Evolutionary conservation across 2,113 vertebrate species (phyloP).

Genomic region (Chascanopsetta lugubris): DNA sequence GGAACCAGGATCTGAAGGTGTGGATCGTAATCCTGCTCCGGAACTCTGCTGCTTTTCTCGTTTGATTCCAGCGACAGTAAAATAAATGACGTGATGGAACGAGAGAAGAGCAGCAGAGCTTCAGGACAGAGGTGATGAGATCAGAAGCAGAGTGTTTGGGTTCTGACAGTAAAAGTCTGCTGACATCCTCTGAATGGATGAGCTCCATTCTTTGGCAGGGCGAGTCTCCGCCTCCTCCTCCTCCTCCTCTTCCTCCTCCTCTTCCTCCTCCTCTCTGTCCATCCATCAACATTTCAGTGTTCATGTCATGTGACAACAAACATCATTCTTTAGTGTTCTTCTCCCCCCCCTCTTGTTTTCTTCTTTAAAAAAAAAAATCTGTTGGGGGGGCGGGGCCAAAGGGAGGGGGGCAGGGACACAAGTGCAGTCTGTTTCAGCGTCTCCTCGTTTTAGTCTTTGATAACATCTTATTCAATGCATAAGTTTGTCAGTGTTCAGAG

Average conservation of each 20-base stretch:
- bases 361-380: slow-evolving; percentile 78
- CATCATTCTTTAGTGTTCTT: slow-evolving; percentile 54
- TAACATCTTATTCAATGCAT: slow-evolving; percentile 75
- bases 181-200: slow-evolving; percentile 93
- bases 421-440: slow-evolving; percentile 66
- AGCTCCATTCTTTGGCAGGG: slow-evolving; percentile 95
- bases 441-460: slow-evolving; percentile 67
- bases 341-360: slow-evolving; percentile 43
- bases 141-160: slow-evolving; percentile 41
- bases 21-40: slow-evolving; percentile 36
- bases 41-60: slow-evolving; percentile 53
- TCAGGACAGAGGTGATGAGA: slow-evolving; percentile 46
- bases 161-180: slow-evolving; percentile 77
- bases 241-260: no score
- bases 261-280: slow-evolving; percentile 77
- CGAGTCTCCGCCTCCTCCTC: slow-evolving; percentile 90
- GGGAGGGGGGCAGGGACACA: slow-evolving; percentile 49
- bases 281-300: slow-evolving; percentile 56
- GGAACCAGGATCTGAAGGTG: slow-evolving; percentile 53
- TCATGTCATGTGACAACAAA: slow-evolving; percentile 71
- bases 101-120: slow-evolving; percentile 46
- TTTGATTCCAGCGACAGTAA: slow-evolving; percentile 11
- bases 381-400: slow-evolving; percentile 50
- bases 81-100: slow-evolving; percentile 6
- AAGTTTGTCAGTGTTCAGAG: slow-evolving; percentile 55